Evolutionary conservation across 1,140 invertebrate species (phyloP).

Genomic region (Hyposmocoma kahamanoa): DNA sequence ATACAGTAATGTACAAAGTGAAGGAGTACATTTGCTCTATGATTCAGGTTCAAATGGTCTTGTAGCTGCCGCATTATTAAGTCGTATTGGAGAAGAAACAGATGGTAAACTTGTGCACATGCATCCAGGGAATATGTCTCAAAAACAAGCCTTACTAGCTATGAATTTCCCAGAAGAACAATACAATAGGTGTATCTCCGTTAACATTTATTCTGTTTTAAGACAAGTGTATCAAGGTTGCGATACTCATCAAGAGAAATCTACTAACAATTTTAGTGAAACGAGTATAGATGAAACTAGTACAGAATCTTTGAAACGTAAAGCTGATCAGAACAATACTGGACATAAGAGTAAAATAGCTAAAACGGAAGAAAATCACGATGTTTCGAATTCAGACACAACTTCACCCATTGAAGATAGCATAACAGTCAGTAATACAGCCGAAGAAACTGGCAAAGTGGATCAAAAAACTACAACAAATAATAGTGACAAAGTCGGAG

Average conservation of each 20-base stretch:
- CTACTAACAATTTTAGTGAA: slow-evolving; percentile 32
- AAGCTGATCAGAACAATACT: slow-evolving; percentile 34
- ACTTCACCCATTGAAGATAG: too few relatives aligned
- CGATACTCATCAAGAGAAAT: slow-evolving; percentile 42
- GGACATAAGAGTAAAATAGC: slow-evolving; percentile 33
- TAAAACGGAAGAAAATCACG: slow-evolving; percentile 26
- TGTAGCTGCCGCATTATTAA: slow-evolving; percentile 86
- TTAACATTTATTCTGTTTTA: slow-evolving; percentile 84
- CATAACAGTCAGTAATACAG: too few relatives aligned
- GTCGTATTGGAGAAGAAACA: slow-evolving; percentile 79
- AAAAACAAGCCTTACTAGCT: slow-evolving; percentile 83
- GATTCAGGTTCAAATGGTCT: slow-evolving; percentile 91
- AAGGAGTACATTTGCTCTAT: slow-evolving; percentile 88
- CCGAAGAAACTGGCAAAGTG: slow-evolving; percentile 1
- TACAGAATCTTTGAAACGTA: slow-evolving; percentile 43
- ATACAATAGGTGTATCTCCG: slow-evolving; percentile 77
- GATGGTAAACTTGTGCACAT: slow-evolving; percentile 82
- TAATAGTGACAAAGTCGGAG: not conserved
- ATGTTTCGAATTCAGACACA: too few relatives aligned
- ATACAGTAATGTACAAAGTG: slow-evolving; percentile 84
- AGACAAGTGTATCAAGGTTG: slow-evolving; percentile 76
- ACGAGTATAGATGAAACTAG: slow-evolving; percentile 18
- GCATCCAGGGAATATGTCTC: slow-evolving; percentile 85
- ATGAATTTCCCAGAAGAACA: slow-evolving; percentile 85
- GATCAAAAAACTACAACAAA: slow-evolving; percentile 9